Conservation (phyloP, 2,888 invertebrate species). For the Harmothoe impar region DNA sequence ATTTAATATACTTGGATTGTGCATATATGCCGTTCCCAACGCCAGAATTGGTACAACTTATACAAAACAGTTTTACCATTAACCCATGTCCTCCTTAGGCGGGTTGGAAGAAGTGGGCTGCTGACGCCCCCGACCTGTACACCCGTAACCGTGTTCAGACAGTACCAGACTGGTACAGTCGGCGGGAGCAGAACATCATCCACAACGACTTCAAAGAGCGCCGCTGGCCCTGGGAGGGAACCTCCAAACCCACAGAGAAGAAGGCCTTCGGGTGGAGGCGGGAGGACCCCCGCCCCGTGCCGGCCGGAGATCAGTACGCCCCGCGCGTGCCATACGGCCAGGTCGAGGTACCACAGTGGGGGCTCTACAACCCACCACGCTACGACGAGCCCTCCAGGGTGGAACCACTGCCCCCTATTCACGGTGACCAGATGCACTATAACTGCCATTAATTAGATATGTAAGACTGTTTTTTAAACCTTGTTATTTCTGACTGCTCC, state of each 20-base stretch:
- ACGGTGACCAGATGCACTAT: slow-evolving; percentile 68
- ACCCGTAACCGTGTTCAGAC: slow-evolving; percentile 76
- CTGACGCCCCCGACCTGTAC: slow-evolving; percentile 80
- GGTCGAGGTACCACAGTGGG: slow-evolving; percentile 80
- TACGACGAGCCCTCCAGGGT: slow-evolving; percentile 80
- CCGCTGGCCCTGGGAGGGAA: slow-evolving; percentile 69
- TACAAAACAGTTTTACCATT: too few species aligned
- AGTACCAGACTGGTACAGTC: slow-evolving; percentile 81
- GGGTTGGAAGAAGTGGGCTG: slow-evolving; percentile 82
- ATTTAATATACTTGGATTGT: too few species aligned
- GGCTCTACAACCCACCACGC: slow-evolving; percentile 79
- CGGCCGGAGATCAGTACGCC: slow-evolving; percentile 74
- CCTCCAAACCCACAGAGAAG: slow-evolving; percentile 77
- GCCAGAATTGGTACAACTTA: too few species aligned
- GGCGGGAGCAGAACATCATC: slow-evolving; percentile 75
- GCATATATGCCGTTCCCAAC: too few species aligned
- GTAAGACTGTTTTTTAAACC: too few species aligned
- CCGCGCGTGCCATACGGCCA: slow-evolving; percentile 75
- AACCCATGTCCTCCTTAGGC: slow-evolving; percentile 72
- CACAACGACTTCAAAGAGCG: slow-evolving; percentile 73
- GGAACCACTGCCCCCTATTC: slow-evolving; percentile 85
- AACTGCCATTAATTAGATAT: not conserved
- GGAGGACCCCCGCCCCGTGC: slow-evolving; percentile 75
- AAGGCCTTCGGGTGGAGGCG: slow-evolving; percentile 75
- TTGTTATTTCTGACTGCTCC: too few species aligned